Percentiles rank a stretch among this genome's conserved stretches.
Evolutionary conservation across 2,888 invertebrate species (phyloP).

Genomic region (Lepidonotus clava): DNA sequence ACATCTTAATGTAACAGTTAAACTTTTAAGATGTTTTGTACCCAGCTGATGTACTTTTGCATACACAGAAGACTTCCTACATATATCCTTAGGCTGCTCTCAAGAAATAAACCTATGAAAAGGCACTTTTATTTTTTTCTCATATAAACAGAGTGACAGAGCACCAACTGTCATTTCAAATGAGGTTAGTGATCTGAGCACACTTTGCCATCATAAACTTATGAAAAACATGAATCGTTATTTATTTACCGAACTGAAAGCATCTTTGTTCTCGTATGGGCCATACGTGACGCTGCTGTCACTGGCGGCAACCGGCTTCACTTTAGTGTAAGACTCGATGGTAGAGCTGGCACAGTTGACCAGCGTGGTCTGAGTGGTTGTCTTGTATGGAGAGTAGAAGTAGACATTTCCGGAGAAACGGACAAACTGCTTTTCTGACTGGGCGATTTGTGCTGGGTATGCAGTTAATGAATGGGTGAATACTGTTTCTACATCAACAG

Average conservation of each 20-base stretch:
- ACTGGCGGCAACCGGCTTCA: conserved; percentile 79
- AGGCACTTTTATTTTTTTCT: no score
- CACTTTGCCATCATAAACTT: not conserved
- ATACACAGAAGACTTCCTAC: no score
- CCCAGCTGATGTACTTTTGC: no score
- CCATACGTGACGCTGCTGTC: conserved; percentile 94
- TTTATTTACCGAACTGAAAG: conserved; percentile 81
- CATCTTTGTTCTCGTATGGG: conserved; percentile 88
- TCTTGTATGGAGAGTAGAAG: conserved; percentile 90
- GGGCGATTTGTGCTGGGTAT: conserved; percentile 92
- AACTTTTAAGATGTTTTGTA: no score
- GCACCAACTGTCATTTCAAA: not conserved
- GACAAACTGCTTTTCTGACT: conserved; percentile 96
- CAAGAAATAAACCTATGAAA: no score
- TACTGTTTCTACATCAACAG: conserved; percentile 82
- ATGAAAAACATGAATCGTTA: no score
- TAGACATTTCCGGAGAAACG: conserved; percentile 92
- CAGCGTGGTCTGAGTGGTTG: conserved; percentile 89
- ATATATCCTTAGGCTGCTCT: no score
- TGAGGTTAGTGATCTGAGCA: not conserved
- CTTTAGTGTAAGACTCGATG: conserved; percentile 83
- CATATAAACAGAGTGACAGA: no score
- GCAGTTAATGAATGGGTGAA: conserved; percentile 89
- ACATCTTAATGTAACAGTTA: no score
- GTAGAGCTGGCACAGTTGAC: conserved; percentile 89